Base-by-base conservation (phyloP, 2,113 vertebrate genomes). In the Australoheros scitulus region DNA sequence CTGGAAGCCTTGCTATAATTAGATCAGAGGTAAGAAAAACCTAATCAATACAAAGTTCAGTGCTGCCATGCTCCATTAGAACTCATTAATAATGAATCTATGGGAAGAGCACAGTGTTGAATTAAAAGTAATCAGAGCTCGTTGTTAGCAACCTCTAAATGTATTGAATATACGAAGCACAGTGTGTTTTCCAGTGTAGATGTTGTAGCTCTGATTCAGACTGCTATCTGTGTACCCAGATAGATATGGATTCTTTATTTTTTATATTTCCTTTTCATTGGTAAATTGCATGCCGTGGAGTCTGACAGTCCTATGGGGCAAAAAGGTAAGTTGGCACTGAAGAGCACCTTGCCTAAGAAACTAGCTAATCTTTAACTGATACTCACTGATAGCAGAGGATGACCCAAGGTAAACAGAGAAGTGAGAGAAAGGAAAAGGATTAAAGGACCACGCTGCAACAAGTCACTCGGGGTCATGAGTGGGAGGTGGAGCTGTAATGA, bases 81-180 rank as follows among this genome's bases (percentile, higher is more conserved):
- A 6, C 58, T 89, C 92, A 94, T 94, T 92, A 94, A 93, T 94
- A 93, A 95, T 94, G 88, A 80, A 94, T 84, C 5, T 34, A 20
- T n/a, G 55, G n/a, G 52, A 84, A 61, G 52, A 68, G 78, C 22
- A 6, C 61, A 77, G 87, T 83, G 85, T 86, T 90, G 65, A 83
- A 85, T 83, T 79, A 83, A 81, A 82, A 79, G 83, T 82, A 79
- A 88, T 80, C 83, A 86, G 85, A 88, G 76, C 70, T 87, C 64
- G 6, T 55, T 38, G 59, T 80, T 72, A 41, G 68, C 72, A 57
- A 11, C 41, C 50, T 29, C 68, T 7, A 38, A n/a, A 20, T 80
- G 14, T 41, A 29, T 11, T 74, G 32, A 3, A 56, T 38, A 20
- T 29, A 24, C 20, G 22, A 61, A 26, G 26, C 26, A 26, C 26